Base-by-base conservation (phyloP, 2,113 vertebrate genomes). In the Noctilio leporinus region DNA sequence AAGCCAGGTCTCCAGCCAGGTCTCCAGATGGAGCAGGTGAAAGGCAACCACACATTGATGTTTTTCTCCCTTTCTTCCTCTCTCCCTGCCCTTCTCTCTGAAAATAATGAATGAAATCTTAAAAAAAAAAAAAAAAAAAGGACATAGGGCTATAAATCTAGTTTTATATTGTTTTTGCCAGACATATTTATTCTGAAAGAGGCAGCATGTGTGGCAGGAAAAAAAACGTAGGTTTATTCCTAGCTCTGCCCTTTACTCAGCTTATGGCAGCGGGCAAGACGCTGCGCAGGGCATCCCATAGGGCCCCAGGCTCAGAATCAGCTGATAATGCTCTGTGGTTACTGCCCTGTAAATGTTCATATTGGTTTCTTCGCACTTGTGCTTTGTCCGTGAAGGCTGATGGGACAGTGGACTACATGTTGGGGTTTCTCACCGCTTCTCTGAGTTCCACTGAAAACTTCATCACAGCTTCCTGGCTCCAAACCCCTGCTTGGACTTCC, bases 151-250 rank as follows among this genome's bases (percentile, higher is more conserved):
- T 85, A 62, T 92, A 95, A 95, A 95, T 95, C 92, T 89, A 86
- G 92, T 93, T 97, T 96, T 28, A n/a, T 95, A 75, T 96, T 95
- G 86, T 73, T 96, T 96, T 96, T 89, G 90, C 94, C 84, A 94
- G 95, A 97, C 95, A 97, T 94, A 97, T 96, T 90, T 96, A 81
- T 95, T 96, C 87, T 95, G 91, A 96, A 97, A 97, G 81, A 96
- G 87, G 94, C 69, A 92, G 96, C 84, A 88, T 92, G 97, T 95
- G 94, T 85, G 55, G 81, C 73, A 30, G 26, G 4, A 57, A 90
- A 17, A 76, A 87, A 55, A 89, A 95, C 15, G 59, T 47, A 88
- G 76, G 57, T 84, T 96, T 96, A 93, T 96, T 96, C 86, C 92
- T 64, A 83, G 92, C 85, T 88, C 76, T 97, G 94, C 87, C 94